Conservation (phyloP, 2,797 vertebrate genomes). For the Scarus forsteni region DNA sequence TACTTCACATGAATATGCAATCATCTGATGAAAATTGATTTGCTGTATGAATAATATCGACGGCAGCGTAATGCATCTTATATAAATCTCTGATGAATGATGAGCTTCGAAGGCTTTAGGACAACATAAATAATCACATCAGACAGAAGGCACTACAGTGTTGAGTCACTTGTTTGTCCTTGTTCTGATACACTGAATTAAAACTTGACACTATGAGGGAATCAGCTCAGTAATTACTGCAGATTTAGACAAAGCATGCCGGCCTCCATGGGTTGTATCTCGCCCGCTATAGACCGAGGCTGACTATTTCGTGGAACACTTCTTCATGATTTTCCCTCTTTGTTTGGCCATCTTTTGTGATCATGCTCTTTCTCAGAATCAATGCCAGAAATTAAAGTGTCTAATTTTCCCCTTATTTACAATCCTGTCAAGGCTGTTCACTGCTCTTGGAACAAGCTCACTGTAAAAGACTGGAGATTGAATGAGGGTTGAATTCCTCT, state of each 20-base stretch:
- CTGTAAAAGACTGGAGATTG: no score
- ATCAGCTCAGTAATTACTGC: background rate
- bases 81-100: background rate
- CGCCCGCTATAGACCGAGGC: no score
- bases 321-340: no score
- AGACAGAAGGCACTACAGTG: background rate
- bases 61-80: background rate
- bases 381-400: no score
- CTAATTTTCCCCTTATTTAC: no score
- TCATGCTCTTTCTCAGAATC: no score
- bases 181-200: background rate
- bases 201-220: background rate
- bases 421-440: no score
- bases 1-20: background rate
- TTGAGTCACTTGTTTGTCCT: background rate
- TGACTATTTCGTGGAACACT: no score
- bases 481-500: no score
- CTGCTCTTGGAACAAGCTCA: no score
- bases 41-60: background rate
- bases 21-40: conserved; percentile 1
- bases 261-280: no score
- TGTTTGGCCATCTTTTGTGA: no score
- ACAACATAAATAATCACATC: background rate
- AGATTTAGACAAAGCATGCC: background rate
- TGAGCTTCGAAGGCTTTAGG: background rate